phyloP scores from a whole-genome alignment of 2,888 invertebrate genomes.

The Hypsopygia costalis region DNA sequence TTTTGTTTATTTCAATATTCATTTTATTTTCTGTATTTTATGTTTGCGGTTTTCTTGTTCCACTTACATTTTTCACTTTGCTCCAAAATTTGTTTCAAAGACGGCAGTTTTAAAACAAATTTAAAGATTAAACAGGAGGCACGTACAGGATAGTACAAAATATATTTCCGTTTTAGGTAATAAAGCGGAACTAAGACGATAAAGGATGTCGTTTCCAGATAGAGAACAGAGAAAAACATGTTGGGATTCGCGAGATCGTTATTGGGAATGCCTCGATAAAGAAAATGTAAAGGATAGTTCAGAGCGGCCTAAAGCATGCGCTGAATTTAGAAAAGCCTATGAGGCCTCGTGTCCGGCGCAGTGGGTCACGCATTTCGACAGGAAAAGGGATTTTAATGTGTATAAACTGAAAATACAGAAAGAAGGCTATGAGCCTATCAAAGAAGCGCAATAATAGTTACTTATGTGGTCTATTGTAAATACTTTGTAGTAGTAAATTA shows the following conservation, averaged over 20 bases:
- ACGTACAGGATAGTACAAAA: background rate
- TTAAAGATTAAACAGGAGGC: too few species aligned
- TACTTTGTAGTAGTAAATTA: conserved; percentile 72
- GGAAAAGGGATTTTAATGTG: conserved; percentile 91
- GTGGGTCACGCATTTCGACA: conserved; percentile 97
- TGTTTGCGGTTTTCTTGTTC: too few species aligned
- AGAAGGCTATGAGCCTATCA: conserved; percentile 91
- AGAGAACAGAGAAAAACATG: conserved; percentile 90
- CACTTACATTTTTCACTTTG: too few species aligned
- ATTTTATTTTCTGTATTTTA: too few species aligned
- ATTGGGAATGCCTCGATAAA: conserved; percentile 93
- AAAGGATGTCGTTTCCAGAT: conserved; percentile 88
- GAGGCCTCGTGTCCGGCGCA: conserved; percentile 89
- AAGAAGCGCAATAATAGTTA: conserved; percentile 55
- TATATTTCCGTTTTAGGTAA: conserved; percentile 54
- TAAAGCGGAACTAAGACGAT: conserved; percentile 20
- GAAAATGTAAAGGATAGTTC: conserved; percentile 82
- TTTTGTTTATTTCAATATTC: too few species aligned
- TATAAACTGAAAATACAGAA: conserved; percentile 93
- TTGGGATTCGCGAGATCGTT: conserved; percentile 92
- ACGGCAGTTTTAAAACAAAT: too few species aligned
- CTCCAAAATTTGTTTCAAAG: too few species aligned
- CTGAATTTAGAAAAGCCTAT: conserved; percentile 85
- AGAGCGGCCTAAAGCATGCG: conserved; percentile 80
- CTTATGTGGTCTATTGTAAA: conserved; percentile 52